Evolutionary conservation across 2,888 invertebrate genomes (phyloP), one percentile per base, ranked within the genome.

Genomic region (Thera obeliscata): DNA sequence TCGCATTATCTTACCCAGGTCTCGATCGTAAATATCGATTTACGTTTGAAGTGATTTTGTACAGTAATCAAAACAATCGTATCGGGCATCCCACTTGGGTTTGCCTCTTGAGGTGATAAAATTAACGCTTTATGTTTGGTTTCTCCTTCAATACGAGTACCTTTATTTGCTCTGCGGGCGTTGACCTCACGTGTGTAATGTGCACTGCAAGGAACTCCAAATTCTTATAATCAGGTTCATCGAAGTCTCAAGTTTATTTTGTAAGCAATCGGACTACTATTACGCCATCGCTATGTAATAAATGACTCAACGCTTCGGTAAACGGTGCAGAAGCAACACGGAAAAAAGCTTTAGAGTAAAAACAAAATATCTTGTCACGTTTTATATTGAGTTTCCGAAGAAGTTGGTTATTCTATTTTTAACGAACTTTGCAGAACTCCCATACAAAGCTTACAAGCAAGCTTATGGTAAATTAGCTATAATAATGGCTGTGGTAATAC

Each of bases 111-210:
- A 85, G 78, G 86, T 87, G 85, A 86, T 86, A 87, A 87, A 86
- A 86, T 89, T 87, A 86, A 81, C 86, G 82, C 86, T 85, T 82
- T 79, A 77, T 79, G 82, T 83, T 76, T 80, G 73, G 71, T 75
- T 73, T 72, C 69, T 73, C 69, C 69, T 70, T 74, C 77, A 83
- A 78, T 76, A 41, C 41, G 41, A 41, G 41, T 41, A 75, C 64
- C 72, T 82, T 79, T 82, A 81, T 86, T 87, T 86, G 83, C 74
- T 78, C 75, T 76, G 74, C 78, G 87, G 83, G 78, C 82, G 67
- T 79, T 81, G 62, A 85, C 82, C 76, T 72, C 70, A 56, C 35
- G 57, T 54, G 46, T 56, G 64, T 61, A 62, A 60, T 69, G 66
- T 61, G 64, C 63, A 65, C 46, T 67, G 64, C 56, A 62, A 49